Conservation (phyloP, 2,888 invertebrate species). For the Pollenia griseotomentosa region DNA sequence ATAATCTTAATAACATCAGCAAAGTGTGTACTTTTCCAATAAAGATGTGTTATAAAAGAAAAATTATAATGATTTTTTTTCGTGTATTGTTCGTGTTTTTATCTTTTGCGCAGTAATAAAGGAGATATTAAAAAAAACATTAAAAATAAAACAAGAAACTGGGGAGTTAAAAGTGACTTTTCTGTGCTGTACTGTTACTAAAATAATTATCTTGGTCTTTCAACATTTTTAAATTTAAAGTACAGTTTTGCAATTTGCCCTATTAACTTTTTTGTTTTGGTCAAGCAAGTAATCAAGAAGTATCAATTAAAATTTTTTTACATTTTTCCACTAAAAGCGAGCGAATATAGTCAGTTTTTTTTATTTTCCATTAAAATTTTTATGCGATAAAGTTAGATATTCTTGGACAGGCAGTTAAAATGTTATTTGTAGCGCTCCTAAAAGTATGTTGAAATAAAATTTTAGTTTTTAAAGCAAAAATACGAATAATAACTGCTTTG, state of each 20-base stretch:
- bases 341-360: no score
- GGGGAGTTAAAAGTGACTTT: not conserved
- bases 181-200: no score
- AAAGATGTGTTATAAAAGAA: slow-evolving; percentile 35
- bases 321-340: no score
- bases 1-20: slow-evolving; percentile 37
- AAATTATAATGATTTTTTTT: slow-evolving; percentile 34
- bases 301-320: no score
- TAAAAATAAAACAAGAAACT: not conserved
- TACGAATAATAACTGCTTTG: not conserved
- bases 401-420: no score
- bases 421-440: not conserved
- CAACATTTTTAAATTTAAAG: no score
- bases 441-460: not conserved
- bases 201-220: no score
- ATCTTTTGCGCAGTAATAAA: slow-evolving; percentile 29
- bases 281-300: no score
- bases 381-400: no score
- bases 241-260: no score
- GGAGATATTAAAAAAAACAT: not conserved
- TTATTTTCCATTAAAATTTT: no score
- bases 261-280: no score
- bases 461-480: not conserved
- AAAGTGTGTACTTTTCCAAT: slow-evolving; percentile 19
- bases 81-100: not conserved